Base-by-base conservation (phyloP, 23 tunicate genomes). In the Styela clava region DNA sequence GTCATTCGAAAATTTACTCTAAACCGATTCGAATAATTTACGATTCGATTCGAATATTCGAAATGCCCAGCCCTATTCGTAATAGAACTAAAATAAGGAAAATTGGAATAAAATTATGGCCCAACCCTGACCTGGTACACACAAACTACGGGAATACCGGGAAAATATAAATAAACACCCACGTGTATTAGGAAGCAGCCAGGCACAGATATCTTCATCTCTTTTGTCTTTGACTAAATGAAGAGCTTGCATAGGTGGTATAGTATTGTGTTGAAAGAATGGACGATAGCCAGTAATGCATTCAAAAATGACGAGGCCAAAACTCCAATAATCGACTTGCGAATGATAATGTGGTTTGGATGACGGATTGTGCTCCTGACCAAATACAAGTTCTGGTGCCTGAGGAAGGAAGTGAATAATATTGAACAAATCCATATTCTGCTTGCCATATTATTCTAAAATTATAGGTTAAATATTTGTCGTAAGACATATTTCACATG, bases 281-380 rank as follows among this genome's bases (percentile, higher is more conserved):
- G 98, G 98, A 63, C 98, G 74, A 20, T 86, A 23, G 2, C 98
- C 98, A 34, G 98, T 93, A 64, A 93, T 93, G 62, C 89, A 93
- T 65, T 93, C 98, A 79, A 93, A 93, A 23, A 82, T 83, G 61
- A 93, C 88, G 61, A 93, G 81, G 2, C 98, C 98, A 78, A 93
- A 84, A 63, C 93, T 87, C 98, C 98, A 93, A 78, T 84, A 88
- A 44, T 93, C 98, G 32, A 93, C 98, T 32, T 93, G 91, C 16
- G 78, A 74, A 29, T 78, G 81, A 83, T 93, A 86, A 5, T 81
- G 37, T 25, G 84, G 64, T 19, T 73, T 33, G 56, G 56, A 12
- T 16, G 78, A 77, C 3, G 32, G 34, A 12, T 16, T 29, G 31
- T 24, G 16, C 12, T 77, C 81, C 29, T 87, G 85, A 30, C 72